Base-by-base conservation (phyloP, 2,888 invertebrate species). In the Dynastes tityus region DNA sequence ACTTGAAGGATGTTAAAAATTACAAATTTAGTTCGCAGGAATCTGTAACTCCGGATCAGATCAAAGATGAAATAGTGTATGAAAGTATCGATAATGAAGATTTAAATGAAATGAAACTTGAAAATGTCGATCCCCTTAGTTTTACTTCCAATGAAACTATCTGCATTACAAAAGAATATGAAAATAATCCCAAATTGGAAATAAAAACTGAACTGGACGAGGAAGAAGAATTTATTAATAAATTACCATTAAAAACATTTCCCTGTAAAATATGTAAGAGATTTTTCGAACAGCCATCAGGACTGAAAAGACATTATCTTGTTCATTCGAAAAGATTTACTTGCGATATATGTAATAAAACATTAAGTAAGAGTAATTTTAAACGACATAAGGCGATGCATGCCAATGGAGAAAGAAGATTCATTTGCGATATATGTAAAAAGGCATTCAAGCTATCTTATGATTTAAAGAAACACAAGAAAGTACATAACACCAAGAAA, bases 1-100 rank as follows among this genome's bases (percentile, higher is more conserved):
- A 55, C n/a, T 55, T 55, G 16, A n/a, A 55, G 55, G 22, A 55
- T 16, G 55, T 55, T 22, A 55, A 55, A 55, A 55, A 55, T 55
- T 55, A 22, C 55, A 55, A 55, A 22, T 6, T 16, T n/a, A 22
- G 22, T 45, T 8, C 11, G n/a, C 3, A 55, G 3, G n/a, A 22
- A 55, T 55, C 55, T 22, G 16, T 13, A 22, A 55, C 22, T 11
- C 1, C 4, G n/a, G 16, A 55, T 11, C 16, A 55, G 5, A 55
- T 55, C 22, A 55, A 55, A 55, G 11, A 27, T 27, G 61, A 22
- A 61, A 11, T 6, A 2, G 29, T 27, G 5, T 29, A 22, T 29
- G 27, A 53, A n/a, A n/a, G 2, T 53, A 1, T 45, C 45, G 45
- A 45, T 45, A 53, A 16, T 2, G 5, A 16, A 5, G n/a, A n/a